phyloP scores from a whole-genome alignment of 2,888 invertebrate genomes.

The Clanis bilineata region DNA sequence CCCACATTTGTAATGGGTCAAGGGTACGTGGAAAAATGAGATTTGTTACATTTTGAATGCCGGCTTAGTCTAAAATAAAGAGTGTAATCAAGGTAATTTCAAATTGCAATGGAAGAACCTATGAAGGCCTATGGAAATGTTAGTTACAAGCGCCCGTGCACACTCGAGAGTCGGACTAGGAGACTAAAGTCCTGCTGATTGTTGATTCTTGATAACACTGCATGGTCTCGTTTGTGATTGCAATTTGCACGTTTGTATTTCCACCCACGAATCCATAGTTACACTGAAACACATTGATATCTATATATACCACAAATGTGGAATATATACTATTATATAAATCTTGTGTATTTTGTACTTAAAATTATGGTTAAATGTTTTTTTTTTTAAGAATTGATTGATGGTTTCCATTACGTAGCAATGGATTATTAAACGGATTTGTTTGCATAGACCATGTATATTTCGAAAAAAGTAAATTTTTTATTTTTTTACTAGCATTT shows the following conservation, averaged over 20 bases:
- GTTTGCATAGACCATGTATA: too few species aligned
- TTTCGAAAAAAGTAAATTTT: too few species aligned
- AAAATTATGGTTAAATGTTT: background rate
- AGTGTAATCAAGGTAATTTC: background rate
- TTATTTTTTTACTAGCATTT: too few species aligned
- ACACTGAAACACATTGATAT: background rate
- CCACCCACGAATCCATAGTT: background rate
- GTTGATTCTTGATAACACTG: constrained; percentile 14
- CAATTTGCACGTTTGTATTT: background rate
- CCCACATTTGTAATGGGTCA: too few species aligned
- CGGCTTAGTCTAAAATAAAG: too few species aligned
- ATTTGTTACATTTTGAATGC: too few species aligned
- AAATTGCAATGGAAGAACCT: background rate
- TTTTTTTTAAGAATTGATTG: too few species aligned
- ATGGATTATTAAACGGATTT: too few species aligned
- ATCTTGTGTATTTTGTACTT: background rate
- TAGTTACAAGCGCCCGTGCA: background rate
- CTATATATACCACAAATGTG: background rate
- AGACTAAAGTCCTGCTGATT: constrained; percentile 6
- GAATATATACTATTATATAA: too few species aligned
- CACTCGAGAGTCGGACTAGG: too few species aligned
- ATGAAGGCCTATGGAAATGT: background rate
- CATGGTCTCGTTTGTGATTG: background rate
- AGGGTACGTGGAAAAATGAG: too few species aligned
- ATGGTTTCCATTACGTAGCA: too few species aligned